A percentile compares a stretch with the other conserved stretches of the same genome.
Conservation (phyloP, 1,140 invertebrate genomes). For the Spodoptera frugiperda region DNA sequence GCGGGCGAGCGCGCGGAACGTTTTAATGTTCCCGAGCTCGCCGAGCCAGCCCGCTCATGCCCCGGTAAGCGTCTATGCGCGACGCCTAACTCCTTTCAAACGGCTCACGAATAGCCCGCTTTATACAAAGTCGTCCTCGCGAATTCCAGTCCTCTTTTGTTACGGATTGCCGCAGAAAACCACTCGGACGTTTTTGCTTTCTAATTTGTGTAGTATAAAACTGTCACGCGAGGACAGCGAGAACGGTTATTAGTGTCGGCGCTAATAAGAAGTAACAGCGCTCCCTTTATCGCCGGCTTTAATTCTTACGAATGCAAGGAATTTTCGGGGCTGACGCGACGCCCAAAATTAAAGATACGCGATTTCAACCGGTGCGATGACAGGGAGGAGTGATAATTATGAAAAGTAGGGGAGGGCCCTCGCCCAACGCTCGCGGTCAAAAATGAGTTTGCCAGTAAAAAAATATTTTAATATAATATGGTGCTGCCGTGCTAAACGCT, state of each 20-base stretch:
- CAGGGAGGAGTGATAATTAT: conserved; percentile 72
- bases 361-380: conserved; percentile 63
- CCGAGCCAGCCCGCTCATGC: conserved; percentile 59
- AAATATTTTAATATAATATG: conserved; percentile 76
- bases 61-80: conserved; percentile 64
- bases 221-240: conserved; percentile 49
- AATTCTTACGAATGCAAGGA: conserved; percentile 48
- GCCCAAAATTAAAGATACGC: conserved; percentile 70
- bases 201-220: conserved; percentile 67
- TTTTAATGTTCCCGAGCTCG: conserved; percentile 76
- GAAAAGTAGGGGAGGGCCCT: conserved; percentile 53
- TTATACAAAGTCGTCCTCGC: conserved; percentile 67
- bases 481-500: conserved; percentile 73
- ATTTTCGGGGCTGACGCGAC: conserved; percentile 53
- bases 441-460: conserved; percentile 63
- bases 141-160: conserved; percentile 59
- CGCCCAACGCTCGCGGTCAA: conserved; percentile 59
- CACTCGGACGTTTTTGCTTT: conserved; percentile 60
- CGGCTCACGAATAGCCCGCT: conserved; percentile 63
- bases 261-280: conserved; percentile 64
- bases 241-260: conserved; percentile 58
- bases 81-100: conserved; percentile 75
- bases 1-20: conserved; percentile 72
- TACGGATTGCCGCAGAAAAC: conserved; percentile 50
- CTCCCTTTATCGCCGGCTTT: conserved; percentile 43